Base-by-base conservation (phyloP, 1,140 invertebrate species). In the Brachionus asplanchnoidis region DNA sequence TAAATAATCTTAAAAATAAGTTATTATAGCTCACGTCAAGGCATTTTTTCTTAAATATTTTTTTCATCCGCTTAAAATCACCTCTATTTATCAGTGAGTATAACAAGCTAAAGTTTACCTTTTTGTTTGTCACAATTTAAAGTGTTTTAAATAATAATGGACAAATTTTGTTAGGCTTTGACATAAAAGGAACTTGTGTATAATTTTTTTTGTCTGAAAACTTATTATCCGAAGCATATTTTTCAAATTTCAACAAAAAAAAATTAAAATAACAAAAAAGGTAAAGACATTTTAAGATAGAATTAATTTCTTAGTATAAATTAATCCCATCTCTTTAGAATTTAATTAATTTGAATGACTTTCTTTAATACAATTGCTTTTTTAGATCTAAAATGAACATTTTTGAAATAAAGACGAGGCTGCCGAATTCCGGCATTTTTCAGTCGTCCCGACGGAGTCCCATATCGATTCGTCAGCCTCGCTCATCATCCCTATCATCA, bases 371-470 rank as follows among this genome's bases (percentile, higher is more conserved):
- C 7, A 75, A 20, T 42, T 75, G n/a, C 7, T 75, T 42, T 8
- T 75, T 44, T 75, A 75, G 70, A 75, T 17, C 17, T 42, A 17
- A 75, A 44, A 77, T 77, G 73, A 77, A 77, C 50, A 50, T 77
- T 28, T 77, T 50, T 50, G 73, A 77, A 50, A 36, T 77, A 77
- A 77, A 77, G 17, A 77, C 73, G 8, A 44, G 73, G 8, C 44
- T 50, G 3, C 73, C 73, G 26, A 77, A 77, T 28, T 50, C 73
- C 3, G 26, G 73, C 50, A 50, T 77, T 12, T 77, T 77, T 50
- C 68, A 73, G 40, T 36, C 73, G 28, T 50, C 40, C 6, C 40
- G 73, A 77, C 73, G 73, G 40, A 77, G 44, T 77, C 44, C 44
- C 1, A 23, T 26, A n/a, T 50, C 73, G 6, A 20, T 50, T 1